phyloP scores from a whole-genome alignment of 53 echinoderm and acorn worm species.

The Arbacia lixula region DNA sequence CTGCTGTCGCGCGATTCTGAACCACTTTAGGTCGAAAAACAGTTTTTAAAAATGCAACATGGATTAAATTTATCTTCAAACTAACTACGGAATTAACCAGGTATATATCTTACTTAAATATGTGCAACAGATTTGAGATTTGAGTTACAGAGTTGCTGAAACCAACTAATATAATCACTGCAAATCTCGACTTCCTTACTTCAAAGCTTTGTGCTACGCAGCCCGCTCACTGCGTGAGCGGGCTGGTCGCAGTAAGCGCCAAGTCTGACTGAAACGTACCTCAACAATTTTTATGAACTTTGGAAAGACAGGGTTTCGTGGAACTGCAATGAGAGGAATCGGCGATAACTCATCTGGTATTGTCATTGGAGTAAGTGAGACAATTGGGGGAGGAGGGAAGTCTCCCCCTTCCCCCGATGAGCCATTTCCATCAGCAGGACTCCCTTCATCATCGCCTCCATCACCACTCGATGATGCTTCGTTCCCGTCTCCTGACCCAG shows the following conservation, averaged over 20 bases:
- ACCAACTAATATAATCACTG: too few relatives aligned
- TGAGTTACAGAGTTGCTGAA: too few relatives aligned
- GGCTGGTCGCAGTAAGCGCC: not conserved
- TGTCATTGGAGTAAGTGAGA: slow-evolving; percentile 86
- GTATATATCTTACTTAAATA: too few relatives aligned
- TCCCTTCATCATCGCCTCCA: slow-evolving; percentile 44
- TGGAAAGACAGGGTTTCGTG: slow-evolving; percentile 96
- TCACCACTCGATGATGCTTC: slow-evolving; percentile 36
- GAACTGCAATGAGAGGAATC: slow-evolving; percentile 93
- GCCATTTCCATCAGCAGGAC: slow-evolving; percentile 47
- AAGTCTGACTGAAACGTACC: slow-evolving; percentile 56
- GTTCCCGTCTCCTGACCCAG: slow-evolving; percentile 11
- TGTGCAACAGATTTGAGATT: too few relatives aligned
- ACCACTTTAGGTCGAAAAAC: too few relatives aligned
- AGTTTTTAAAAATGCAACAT: too few relatives aligned
- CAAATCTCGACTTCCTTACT: too few relatives aligned
- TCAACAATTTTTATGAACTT: slow-evolving; percentile 99
- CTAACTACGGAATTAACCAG: too few relatives aligned
- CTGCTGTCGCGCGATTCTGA: too few relatives aligned
- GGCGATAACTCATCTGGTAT: slow-evolving; percentile 92
- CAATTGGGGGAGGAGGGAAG: slow-evolving; percentile 53
- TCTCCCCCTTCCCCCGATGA: slow-evolving; percentile 30
- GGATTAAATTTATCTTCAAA: too few relatives aligned
- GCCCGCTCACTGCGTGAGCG: too few relatives aligned
- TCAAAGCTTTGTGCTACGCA: too few relatives aligned